Evolutionary conservation across 2,113 vertebrate genomes (phyloP), one percentile per base, ranked within the genome.

Genomic region (Halcyon malimbica): DNA sequence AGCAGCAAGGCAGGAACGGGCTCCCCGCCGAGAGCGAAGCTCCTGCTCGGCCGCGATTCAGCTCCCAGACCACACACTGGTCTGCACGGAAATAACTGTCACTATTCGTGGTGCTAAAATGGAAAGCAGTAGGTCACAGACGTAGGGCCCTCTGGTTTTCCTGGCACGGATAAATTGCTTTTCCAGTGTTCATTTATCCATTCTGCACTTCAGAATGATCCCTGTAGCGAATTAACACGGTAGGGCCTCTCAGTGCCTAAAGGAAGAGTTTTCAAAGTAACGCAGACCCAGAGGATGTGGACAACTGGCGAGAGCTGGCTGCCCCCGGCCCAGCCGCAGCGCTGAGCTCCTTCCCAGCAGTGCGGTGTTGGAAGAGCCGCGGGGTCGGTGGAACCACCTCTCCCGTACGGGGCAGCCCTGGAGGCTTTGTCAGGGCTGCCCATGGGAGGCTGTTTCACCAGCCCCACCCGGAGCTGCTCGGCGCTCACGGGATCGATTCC

Each of bases 1-100:
- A 71, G 65, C 1, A 0, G 25, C 8, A 4, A 53, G 54, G 86
- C 41, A 42, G 69, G 46, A 48, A 28, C 1, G 9, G 11, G 67
- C 50, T 79, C 65, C 78, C 28, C 6, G 2, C 19, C 2, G 0
- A 23, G 62, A 39, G 41, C 0, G 1, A 54, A 2, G 3, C 5
- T 73, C 59, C 81, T 0, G 1, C 88, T 23, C 68, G 21, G 62
- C 56, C 3, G 31, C 5, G 26, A 13, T 39, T 35, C 67, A 2
- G 39, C 42, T 67, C 78, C 70, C 65, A 26, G 29, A 13, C 76
- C 42, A 2, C 1, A 0, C 7, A 39, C 85, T 85, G 94, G 19
- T 41, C 79, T 94, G 80, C 81, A 4, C 63, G 37, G 53, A 60
- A 57, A 11, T 10, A n/a, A 33, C 23, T n/a, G 5, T 8, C 39